Base-by-base conservation (phyloP, 2,113 vertebrate species). In the Lepisosteus oculatus region DNA sequence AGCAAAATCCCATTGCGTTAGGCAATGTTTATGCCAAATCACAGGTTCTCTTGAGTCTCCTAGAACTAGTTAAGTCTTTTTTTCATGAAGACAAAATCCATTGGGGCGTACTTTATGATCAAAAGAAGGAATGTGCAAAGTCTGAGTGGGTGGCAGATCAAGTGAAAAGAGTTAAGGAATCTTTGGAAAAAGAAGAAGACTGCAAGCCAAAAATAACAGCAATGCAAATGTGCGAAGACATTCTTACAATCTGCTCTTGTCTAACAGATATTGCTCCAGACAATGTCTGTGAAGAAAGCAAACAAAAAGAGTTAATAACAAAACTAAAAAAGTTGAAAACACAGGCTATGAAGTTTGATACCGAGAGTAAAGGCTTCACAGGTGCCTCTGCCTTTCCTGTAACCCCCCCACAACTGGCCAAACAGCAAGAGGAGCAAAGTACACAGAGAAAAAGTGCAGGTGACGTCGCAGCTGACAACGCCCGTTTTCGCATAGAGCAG, bases 71-170 rank as follows among this genome's bases (percentile, higher is more conserved):
- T n/a, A n/a, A n/a, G n/a, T 29, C 1, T 29, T 29, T 29, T 29
- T 29, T 29, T 29, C 29, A 29, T 29, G 29, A 29, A 29, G 29
- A 29, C 29, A 29, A 29, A 29, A 29, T 29, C 1, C 29, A 29
- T 29, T 2, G 76, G 67, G 9, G 76, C 84, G 76, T 69, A 84
- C 15, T 2, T 81, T 13, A n/a, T 70, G 70, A 78, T 5, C 3
- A 61, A 3, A 6, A n/a, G 3, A 9, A 8, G 0, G 65, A 54
- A 4, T 6, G 5, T 0, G 11, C 61, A 44, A 75, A 51, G 15
- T 64, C 68, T 0, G 29, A 54, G 12, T 43, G 14, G 41, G 3
- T 29, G 29, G 29, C 29, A 29, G 29, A 29, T 29, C 29, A 29
- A 1, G 29, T 29, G 29, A 29, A 29, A 41, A 3, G 29, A 47